Evolutionary conservation across 2,888 invertebrate genomes (phyloP), one percentile per base, ranked within the genome.

Genomic region (Ichneumoninae sp.): DNA sequence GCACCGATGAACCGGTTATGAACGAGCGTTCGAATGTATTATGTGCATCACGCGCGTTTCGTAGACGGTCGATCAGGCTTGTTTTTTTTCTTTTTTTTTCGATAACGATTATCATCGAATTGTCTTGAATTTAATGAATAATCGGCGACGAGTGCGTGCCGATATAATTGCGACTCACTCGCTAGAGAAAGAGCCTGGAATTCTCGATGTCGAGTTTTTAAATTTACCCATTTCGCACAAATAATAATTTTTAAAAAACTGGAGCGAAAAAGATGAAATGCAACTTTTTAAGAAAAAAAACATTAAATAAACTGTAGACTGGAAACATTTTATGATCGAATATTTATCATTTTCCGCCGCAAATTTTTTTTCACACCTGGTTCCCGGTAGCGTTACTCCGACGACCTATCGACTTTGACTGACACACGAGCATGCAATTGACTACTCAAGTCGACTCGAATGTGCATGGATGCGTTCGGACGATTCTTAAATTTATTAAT

Each of bases 1-100:
- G 84, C 54, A 77, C 70, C 77, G 72, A 47, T 44, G 65, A 84
- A 84, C 84, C 83, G 83, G 84, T 86, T 86, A 84, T 84, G 80
- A 82, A 81, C 78, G 75, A 78, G 66, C 57, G 26, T 70, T 84
- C 84, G 75, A 79, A 74, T 81, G 78, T 71, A 78, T 84, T 79
- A 81, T 78, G 78, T 57, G 71, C 84, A 60, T 81, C 74, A 70
- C 78, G 69, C 71, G 76, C 76, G 65, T 81, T 81, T 84, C 74
- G 50, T 70, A 69, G 69, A 71, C 13, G n/a, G 52, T 62, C 78
- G 78, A 66, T 44, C 47, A 1, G 47, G 50, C 57, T 74, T 10
- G 40, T 10, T 40, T 40, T 40, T 40, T 40, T 70, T 19, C 78
- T 75, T 40, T 40, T 81, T 84, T 81, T 78, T 66, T 82, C 81